Evolutionary conservation across 2,888 invertebrate genomes (phyloP).

Genomic region (Sesamia inferens): DNA sequence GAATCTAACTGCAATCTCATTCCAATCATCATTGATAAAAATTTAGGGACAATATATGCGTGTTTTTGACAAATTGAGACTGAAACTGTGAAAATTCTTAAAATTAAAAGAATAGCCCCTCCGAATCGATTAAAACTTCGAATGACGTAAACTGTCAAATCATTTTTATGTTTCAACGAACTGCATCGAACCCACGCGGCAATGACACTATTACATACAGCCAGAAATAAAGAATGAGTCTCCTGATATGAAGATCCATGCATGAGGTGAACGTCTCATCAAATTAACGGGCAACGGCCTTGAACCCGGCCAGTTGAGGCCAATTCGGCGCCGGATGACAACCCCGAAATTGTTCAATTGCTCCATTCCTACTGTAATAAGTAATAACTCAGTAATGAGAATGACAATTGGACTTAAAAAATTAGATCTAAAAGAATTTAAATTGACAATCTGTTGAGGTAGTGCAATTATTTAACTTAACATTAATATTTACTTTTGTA

Average conservation of each 20-base stretch:
- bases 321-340: conserved; percentile 71
- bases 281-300: conserved; percentile 69
- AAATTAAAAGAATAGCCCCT: no score
- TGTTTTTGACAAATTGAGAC: no score
- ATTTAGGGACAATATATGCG: no score
- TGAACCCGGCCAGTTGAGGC: conserved; percentile 68
- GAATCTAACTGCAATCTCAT: no score
- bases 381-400: conserved; percentile 58
- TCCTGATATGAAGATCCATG: conserved; percentile 49
- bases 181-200: conserved; percentile 10
- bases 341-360: conserved; percentile 69
- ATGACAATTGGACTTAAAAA: conserved; percentile 53
- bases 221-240: conserved; percentile 43
- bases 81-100: no score
- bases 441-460: conserved; percentile 25
- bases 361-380: conserved; percentile 56
- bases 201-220: conserved; percentile 35
- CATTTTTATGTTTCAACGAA: background rate
- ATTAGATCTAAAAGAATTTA: conserved; percentile 40
- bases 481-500: background rate
- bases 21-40: no score
- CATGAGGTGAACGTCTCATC: conserved; percentile 68
- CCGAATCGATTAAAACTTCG: background rate
- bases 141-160: conserved; percentile 4
- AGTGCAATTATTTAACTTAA: conserved; percentile 28